Evolutionary conservation across 2,113 vertebrate genomes (phyloP).

Genomic region (Petaurus breviceps): DNA sequence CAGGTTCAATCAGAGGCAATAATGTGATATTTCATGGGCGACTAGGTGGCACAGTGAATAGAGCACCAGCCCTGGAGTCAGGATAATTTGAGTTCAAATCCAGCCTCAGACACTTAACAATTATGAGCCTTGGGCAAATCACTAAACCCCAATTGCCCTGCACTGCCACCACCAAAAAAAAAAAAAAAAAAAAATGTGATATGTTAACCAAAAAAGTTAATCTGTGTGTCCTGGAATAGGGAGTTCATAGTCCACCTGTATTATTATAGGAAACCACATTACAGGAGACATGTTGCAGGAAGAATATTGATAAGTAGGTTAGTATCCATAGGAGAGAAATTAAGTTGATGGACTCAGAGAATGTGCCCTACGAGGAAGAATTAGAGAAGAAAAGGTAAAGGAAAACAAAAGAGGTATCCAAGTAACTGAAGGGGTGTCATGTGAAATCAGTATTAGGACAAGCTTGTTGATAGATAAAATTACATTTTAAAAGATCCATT

Average conservation of each 20-base stretch:
- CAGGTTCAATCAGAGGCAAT: neutral
- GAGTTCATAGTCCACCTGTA: neutral
- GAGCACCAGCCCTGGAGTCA: too few relatives aligned
- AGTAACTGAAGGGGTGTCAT: neutral
- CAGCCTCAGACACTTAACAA: too few relatives aligned
- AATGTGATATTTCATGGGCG: neutral
- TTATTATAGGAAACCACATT: neutral
- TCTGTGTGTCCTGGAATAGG: neutral
- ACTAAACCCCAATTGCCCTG: too few relatives aligned
- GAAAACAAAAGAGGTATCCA: neutral
- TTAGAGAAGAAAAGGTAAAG: neutral
- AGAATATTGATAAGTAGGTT: neutral
- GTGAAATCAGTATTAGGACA: neutral
- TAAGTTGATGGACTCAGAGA: neutral
- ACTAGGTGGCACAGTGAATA: too few relatives aligned
- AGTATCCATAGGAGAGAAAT: neutral
- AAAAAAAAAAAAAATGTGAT: too few relatives aligned
- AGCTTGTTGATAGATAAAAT: neutral
- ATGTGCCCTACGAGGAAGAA: neutral
- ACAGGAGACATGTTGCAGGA: neutral
- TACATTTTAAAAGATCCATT: neutral
- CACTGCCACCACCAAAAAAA: too few relatives aligned
- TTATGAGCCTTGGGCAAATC: too few relatives aligned
- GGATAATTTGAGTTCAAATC: too few relatives aligned
- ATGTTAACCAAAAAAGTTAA: neutral